phyloP scores from a whole-genome alignment of 1,140 invertebrate species.

The Bombus haemorrhoidalis region DNA sequence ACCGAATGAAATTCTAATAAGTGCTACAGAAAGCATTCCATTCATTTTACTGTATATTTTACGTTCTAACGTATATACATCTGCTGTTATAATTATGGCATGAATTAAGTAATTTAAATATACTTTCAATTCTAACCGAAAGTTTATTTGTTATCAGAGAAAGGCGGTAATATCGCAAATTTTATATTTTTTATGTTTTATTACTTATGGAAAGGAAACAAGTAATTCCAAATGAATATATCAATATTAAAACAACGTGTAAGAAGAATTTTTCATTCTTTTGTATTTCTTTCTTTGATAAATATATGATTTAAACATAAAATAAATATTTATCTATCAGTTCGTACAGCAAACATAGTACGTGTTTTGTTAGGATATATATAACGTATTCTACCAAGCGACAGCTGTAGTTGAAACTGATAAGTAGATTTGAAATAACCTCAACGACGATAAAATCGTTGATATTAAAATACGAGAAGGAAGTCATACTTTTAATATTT shows the following conservation, averaged over 20 bases:
- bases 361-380: conserved; percentile 1
- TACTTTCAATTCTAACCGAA: not conserved
- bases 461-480: not conserved
- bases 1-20: conserved; percentile 18
- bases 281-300: not conserved
- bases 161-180: not conserved
- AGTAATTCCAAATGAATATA: conserved; percentile 1
- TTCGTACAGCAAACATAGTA: not conserved
- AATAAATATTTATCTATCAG: not conserved
- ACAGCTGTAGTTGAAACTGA: conserved; percentile 2
- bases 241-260: not conserved
- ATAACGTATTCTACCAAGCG: conserved; percentile 1
- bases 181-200: not conserved
- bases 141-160: not conserved
- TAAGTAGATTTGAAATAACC: conserved; percentile 38
- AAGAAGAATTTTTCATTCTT: not conserved
- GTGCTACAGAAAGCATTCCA: conserved; percentile 19
- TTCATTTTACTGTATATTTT: conserved; percentile 17
- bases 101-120: not conserved
- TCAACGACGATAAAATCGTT: conserved; percentile 4
- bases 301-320: not conserved
- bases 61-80: not conserved
- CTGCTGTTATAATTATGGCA: not conserved
- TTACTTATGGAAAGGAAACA: not conserved
- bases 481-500: not conserved